Percentiles rank a stretch among this genome's conserved stretches.
Evolutionary conservation across 2,888 invertebrate genomes (phyloP).

Genomic region (Bimastos eiseni): DNA sequence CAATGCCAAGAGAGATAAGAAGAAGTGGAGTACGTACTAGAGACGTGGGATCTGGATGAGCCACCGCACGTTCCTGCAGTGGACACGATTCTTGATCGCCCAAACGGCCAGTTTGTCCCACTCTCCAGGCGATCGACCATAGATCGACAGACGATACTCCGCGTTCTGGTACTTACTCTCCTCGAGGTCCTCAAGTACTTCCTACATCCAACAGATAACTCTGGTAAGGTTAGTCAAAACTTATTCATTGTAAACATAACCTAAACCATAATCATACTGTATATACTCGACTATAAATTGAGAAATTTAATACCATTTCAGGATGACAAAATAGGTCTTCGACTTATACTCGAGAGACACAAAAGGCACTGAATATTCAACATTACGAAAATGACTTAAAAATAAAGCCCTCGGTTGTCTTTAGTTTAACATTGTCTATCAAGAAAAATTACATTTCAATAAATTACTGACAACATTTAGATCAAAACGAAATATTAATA

Average conservation of each 20-base stretch:
- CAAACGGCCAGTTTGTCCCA: conserved; percentile 97
- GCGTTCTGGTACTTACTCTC: conserved; percentile 99
- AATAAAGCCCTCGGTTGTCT: too few species aligned
- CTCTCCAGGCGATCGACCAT: conserved; percentile 87
- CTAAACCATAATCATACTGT: too few species aligned
- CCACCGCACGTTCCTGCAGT: conserved; percentile 95
- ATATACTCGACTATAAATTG: too few species aligned
- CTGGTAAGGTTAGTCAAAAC: not conserved
- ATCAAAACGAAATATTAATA: too few species aligned
- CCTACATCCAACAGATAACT: conserved; percentile 65
- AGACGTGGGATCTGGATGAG: conserved; percentile 95
- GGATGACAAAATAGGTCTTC: too few species aligned
- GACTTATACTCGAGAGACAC: too few species aligned
- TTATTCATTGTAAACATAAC: not conserved
- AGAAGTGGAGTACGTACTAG: conserved; percentile 75
- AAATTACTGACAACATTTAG: too few species aligned
- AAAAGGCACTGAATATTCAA: too few species aligned
- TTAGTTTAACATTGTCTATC: too few species aligned
- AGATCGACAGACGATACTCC: conserved; percentile 91
- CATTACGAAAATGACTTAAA: too few species aligned
- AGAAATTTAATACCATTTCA: too few species aligned
- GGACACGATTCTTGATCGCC: conserved; percentile 88
- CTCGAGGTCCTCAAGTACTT: conserved; percentile 91
- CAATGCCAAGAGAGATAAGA: not conserved
- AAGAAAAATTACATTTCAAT: too few species aligned